Evolutionary conservation across 1,140 invertebrate genomes (phyloP).

Genomic region (Phortica variegata): DNA sequence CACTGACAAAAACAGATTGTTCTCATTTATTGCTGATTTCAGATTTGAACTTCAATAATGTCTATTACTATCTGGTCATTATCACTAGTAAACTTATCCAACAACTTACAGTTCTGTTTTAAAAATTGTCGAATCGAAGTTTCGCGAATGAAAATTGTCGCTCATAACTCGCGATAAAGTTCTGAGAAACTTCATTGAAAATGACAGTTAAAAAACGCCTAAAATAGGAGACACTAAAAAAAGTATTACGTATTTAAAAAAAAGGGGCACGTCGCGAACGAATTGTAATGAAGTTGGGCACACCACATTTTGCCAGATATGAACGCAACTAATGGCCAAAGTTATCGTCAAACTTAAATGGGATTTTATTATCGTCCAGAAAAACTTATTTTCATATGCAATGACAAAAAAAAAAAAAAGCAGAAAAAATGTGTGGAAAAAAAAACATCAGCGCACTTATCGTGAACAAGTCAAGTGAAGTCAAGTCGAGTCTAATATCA

Average conservation of each 20-base stretch:
- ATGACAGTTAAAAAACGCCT: neutral
- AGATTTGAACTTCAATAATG: no score
- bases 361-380: conserved; percentile 48
- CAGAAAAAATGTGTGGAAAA: conserved; percentile 5
- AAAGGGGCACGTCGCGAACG: no score
- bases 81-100: no score
- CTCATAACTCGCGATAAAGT: conserved; percentile 31
- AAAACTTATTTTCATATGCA: conserved; percentile 29
- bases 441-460: conserved; percentile 9
- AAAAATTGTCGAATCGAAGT: no score
- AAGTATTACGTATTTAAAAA: conserved; percentile 27
- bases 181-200: conserved; percentile 1
- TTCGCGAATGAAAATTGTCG: neutral
- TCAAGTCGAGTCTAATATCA: no score
- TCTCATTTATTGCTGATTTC: no score
- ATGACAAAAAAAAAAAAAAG: neutral
- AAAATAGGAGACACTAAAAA: conserved; percentile 23
- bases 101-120: no score
- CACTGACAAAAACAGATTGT: no score
- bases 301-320: conserved; percentile 10
- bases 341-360: conserved; percentile 51
- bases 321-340: conserved; percentile 42
- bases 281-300: conserved; percentile 32
- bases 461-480: neutral
- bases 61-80: no score